Evolutionary conservation across 2,888 invertebrate genomes (phyloP).

Genomic region (Drosophila neonasuta): DNA sequence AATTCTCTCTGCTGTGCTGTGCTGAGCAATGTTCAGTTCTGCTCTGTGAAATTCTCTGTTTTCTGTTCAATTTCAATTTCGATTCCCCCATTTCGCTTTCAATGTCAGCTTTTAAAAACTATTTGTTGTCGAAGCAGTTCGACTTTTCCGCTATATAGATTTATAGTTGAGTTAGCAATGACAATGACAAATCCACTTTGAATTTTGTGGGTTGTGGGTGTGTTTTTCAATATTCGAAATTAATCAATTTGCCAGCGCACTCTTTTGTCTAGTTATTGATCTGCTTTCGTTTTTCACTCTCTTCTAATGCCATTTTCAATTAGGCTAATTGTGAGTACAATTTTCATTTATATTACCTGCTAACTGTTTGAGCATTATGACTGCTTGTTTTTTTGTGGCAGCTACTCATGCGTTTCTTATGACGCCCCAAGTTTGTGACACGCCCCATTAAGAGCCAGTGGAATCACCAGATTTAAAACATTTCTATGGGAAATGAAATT

Average conservation of each 20-base stretch:
- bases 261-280: conserved; percentile 18
- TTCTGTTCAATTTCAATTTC: conserved; percentile 36
- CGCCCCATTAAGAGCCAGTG: conserved; percentile 31
- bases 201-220: conserved; percentile 17
- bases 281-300: conserved; percentile 14
- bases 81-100: conserved; percentile 23
- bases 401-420: conserved; percentile 45
- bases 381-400: conserved; percentile 20
- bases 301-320: conserved; percentile 21
- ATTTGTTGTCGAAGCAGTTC: conserved; percentile 22
- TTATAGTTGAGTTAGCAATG: conserved; percentile 29
- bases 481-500: not conserved
- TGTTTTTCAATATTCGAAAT: conserved; percentile 38
- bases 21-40: conserved; percentile 1
- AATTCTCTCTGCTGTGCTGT: conserved; percentile 15
- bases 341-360: conserved; percentile 24
- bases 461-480: not conserved
- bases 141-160: conserved; percentile 4
- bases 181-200: conserved; percentile 29
- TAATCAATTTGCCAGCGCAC: conserved; percentile 47
- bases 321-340: conserved; percentile 35
- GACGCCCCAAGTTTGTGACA: conserved; percentile 36
- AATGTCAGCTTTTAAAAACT: conserved; percentile 39
- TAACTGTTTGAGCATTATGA: conserved; percentile 8
- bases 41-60: conserved; percentile 6